phyloP scores from a whole-genome alignment of 1,140 invertebrate species.

The Drosophila yakuba region DNA sequence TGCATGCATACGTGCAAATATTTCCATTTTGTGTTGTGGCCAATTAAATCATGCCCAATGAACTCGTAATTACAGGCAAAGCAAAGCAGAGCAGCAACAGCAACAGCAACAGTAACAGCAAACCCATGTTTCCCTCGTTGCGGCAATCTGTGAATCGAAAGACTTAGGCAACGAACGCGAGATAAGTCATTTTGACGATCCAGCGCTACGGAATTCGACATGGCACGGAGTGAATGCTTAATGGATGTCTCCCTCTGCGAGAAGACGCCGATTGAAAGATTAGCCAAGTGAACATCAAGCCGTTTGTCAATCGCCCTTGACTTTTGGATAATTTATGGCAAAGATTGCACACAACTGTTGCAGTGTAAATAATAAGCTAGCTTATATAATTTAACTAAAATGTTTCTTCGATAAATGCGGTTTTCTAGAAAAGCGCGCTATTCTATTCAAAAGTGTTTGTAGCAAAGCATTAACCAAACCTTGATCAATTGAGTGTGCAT shows the following conservation, averaged over 20 bases:
- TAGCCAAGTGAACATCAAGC: conserved; percentile 5
- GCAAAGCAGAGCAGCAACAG: background rate
- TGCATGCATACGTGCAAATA: conserved; percentile 31
- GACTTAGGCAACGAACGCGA: conserved; percentile 79
- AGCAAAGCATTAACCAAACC: too few species aligned
- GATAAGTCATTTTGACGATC: conserved; percentile 33
- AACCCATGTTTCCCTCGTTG: conserved; percentile 5
- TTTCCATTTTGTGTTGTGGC: conserved; percentile 30
- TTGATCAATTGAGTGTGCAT: background rate
- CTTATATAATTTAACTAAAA: background rate
- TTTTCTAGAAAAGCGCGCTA: background rate
- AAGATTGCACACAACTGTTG: background rate
- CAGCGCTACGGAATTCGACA: conserved; percentile 12
- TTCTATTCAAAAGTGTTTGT: too few species aligned
- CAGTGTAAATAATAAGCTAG: background rate
- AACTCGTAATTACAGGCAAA: conserved; percentile 11
- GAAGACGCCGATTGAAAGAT: conserved; percentile 22
- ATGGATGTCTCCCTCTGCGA: background rate
- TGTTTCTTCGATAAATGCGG: background rate
- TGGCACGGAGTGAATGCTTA: background rate
- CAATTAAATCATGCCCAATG: conserved; percentile 58
- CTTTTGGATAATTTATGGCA: background rate
- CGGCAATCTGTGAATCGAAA: conserved; percentile 48
- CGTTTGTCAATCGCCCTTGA: conserved; percentile 6
- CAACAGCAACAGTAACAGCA: background rate